Conservation (phyloP, 2,888 invertebrate species). For the Tuta absoluta region DNA sequence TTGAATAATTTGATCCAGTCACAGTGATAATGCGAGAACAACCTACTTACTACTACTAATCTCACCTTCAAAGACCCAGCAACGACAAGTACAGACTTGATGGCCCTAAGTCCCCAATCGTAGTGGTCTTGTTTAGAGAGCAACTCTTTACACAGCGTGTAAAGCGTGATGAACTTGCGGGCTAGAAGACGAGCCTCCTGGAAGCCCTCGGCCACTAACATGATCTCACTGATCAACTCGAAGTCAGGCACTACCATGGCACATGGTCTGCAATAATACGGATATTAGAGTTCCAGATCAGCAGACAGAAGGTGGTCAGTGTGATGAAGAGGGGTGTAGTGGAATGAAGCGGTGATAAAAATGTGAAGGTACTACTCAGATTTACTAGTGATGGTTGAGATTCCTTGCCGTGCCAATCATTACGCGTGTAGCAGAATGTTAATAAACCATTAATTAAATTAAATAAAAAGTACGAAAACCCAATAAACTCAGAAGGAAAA, state of each 20-base stretch:
- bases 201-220: constrained; percentile 97
- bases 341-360: too few species aligned
- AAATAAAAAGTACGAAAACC: too few species aligned
- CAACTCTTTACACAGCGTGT: constrained; percentile 92
- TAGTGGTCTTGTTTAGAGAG: constrained; percentile 98
- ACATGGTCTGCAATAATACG: constrained; percentile 85
- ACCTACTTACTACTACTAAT: not conserved
- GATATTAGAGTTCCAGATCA: too few species aligned
- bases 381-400: too few species aligned
- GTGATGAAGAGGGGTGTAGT: too few species aligned
- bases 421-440: too few species aligned
- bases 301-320: too few species aligned
- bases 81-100: constrained; percentile 96
- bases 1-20: too few species aligned
- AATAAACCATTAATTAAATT: too few species aligned
- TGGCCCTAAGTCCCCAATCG: constrained; percentile 97
- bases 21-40: too few species aligned
- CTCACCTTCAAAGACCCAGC: constrained; percentile 94
- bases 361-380: too few species aligned
- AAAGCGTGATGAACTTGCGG: constrained; percentile 96
- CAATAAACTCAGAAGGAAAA: not conserved
- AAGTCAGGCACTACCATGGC: constrained; percentile 99
- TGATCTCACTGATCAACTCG: constrained; percentile 97
- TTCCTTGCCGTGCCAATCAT: too few species aligned
- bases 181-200: constrained; percentile 94